Base-by-base conservation (phyloP, 1,140 invertebrate genomes). In the Drosophila willistoni region DNA sequence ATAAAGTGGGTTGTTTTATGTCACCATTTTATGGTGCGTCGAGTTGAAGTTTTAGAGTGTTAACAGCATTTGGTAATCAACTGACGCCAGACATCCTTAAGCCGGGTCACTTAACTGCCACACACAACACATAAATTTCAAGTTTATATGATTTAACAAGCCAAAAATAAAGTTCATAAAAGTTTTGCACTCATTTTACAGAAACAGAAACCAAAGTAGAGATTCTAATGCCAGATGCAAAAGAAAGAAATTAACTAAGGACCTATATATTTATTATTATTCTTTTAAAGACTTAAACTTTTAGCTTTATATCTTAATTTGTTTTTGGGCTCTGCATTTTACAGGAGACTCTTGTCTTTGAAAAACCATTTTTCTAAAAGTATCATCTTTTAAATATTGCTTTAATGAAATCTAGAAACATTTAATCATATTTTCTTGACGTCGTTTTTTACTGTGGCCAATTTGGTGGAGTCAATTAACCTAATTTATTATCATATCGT, bases 101-200 rank as follows among this genome's bases (percentile, higher is more conserved):
- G 44, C 44, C 44, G 44, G 44, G 17, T 51, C 44, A 51, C 44
- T 22, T 22, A 51, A 51, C 44, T 51, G 44, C 44, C 44, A 10
- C 19, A 51, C 17, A 19, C 1, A 22, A 22, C 9, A 51, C 44
- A 51, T 51, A 19, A 51, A 51, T 51, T 51, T 51, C 17, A 22
- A 19, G 17, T 51, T 51, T 22, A 22, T 39, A 51, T n/a, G 3
- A 51, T 22, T 22, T 22, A 51, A 22, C 9, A 51, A 19, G 17
- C 44, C 19, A 51, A 19, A 19, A 19, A 47, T 19, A 19, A 47
- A 47, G 2, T 19, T 9, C 0, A 19, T 19, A 4, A 19, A 9
- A 51, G 3, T 3, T 51, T 51, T 10, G 3, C 17, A 22, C 17
- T 12, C 9, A 12, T 12, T 51, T 51, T 51, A 51, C 22, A 22